These are phyloP conservation scores for Gonioctena quinquepunctata DNA, from an alignment of 1,140 invertebrate species.

Conservation along the genomic window DNA sequence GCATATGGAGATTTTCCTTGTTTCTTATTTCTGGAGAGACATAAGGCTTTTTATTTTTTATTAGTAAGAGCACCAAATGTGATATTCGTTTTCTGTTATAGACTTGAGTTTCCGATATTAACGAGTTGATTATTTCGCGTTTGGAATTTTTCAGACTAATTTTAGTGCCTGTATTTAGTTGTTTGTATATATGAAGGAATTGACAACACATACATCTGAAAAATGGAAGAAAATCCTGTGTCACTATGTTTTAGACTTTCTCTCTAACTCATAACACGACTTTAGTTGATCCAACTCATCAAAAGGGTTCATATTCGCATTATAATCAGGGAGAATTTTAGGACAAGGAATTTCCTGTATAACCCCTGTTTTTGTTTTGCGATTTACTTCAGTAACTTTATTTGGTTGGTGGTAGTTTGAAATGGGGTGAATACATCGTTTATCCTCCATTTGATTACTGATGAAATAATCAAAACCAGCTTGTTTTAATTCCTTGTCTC, in stretches of 20 bases:
- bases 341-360: neutral
- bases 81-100: neutral
- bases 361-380: conserved; percentile 36
- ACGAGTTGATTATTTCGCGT: neutral
- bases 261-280: conserved; percentile 42
- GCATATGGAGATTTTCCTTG: neutral
- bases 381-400: conserved; percentile 47
- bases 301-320: conserved; percentile 25
- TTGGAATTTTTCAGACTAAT: neutral
- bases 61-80: neutral
- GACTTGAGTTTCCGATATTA: neutral
- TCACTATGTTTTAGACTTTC: conserved; percentile 54
- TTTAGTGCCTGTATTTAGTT: neutral
- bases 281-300: conserved; percentile 51
- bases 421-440: conserved; percentile 50
- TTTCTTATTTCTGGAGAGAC: neutral
- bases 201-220: neutral
- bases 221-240: conserved; percentile 47
- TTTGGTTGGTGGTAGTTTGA: conserved; percentile 54
- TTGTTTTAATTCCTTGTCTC: conserved; percentile 48
- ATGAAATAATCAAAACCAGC: conserved; percentile 51
- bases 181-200: neutral
- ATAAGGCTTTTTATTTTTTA: neutral
- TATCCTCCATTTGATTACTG: conserved; percentile 25
- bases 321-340: neutral